Evolutionary conservation across 2,113 vertebrate species (phyloP), one percentile per base, ranked within the genome.

Genomic region (Platichthys flesus): DNA sequence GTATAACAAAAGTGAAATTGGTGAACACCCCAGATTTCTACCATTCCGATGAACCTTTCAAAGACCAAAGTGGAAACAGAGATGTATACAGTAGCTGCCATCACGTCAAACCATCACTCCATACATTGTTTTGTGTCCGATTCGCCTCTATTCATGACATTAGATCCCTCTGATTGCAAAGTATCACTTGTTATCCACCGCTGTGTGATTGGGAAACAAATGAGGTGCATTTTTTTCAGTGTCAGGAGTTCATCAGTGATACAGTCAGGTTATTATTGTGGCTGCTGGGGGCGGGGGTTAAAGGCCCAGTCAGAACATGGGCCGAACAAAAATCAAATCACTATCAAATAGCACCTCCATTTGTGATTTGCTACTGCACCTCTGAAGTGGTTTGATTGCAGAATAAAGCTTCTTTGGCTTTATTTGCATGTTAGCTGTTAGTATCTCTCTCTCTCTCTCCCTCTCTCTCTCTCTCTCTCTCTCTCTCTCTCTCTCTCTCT

Each of bases 31-130:
- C 35, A 74, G 13, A 76, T 78, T 68, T 74, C 73, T 24, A 26
- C 26, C 2, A 77, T 62, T 63, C 21, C 42, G 21, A 74, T 52
- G 28, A 40, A 62, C 62, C 54, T 55, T 47, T 83, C n/a, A 85
- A 31, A 31, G 31, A 31, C 31, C 31, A 31, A 81, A 31, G 57
- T 78, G 83, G 77, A 90, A 90, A 90, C 91, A 93, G 92, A 93
- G 90, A 92, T 93, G 87, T 84, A 91, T 93, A 93, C 93, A 94
- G 93, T 93, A 93, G 91, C 92, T 80, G 8, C 87, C 91, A 90
- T 81, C 47, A 47, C n/a, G 65, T 72, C 78, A 56, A 71, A 51
- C 24, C 84, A 86, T 84, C 26, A 52, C 71, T 76, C 62, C 84
- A 79, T 84, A 78, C 82, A 86, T 79, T 59, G 66, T 88, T 81